Percentiles rank a stretch among this genome's conserved stretches.
These are phyloP conservation scores for Pelmatolapia mariae DNA, from an alignment of 2,113 vertebrate genomes.

Conservation along the genomic window DNA sequence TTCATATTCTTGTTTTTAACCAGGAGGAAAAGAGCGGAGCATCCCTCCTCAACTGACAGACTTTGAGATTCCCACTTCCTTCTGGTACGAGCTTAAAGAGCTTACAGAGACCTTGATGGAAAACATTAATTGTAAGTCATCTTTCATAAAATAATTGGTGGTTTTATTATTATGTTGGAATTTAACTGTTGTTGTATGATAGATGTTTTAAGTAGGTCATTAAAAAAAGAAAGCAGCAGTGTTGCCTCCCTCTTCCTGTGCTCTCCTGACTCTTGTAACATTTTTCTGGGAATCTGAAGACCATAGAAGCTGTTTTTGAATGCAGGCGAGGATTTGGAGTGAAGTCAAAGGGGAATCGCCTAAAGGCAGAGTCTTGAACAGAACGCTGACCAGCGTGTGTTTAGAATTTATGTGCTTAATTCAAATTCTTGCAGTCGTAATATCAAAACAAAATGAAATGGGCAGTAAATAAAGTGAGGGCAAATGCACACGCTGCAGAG, in stretches of 20 bases:
- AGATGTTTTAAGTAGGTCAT: background rate
- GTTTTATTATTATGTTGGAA: background rate
- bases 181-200: background rate
- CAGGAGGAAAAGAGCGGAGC: slow-evolving; percentile 50
- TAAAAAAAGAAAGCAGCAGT: background rate
- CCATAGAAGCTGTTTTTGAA: background rate
- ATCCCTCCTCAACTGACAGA: slow-evolving; percentile 47
- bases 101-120: slow-evolving; percentile 66
- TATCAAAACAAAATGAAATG: background rate
- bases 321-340: background rate
- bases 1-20: background rate
- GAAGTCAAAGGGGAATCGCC: background rate
- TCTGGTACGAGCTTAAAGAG: slow-evolving; percentile 69
- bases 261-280: background rate
- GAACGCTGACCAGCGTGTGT: background rate
- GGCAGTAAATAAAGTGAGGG: background rate
- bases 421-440: background rate
- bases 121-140: slow-evolving; percentile 61
- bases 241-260: background rate
- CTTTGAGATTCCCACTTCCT: slow-evolving; percentile 69
- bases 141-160: background rate
- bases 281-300: background rate
- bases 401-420: background rate
- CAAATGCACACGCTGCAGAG: background rate
- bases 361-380: background rate